Base-by-base conservation (phyloP, 1,140 invertebrate species). In the Bombus confusus region DNA sequence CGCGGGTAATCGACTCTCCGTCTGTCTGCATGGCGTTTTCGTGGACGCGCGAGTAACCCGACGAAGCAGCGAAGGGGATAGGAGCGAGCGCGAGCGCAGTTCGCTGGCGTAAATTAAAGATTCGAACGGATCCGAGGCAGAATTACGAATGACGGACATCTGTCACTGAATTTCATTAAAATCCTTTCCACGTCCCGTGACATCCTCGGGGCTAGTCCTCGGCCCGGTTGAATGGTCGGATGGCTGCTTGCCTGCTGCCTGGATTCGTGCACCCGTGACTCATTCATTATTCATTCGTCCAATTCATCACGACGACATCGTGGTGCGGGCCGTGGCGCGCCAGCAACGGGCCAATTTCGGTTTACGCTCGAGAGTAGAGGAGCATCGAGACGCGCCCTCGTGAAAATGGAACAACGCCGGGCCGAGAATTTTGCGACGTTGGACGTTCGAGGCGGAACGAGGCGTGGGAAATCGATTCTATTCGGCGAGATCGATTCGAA, bases 401-500 rank as follows among this genome's bases (percentile, higher is more conserved):
- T 18, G 72, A 74, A 47, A 52, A 57, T 52, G 74, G 28, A 59
- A n/a, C 28, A 8, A 31, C 39, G 3, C 10, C 37, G 59, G 59
- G 3, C 37, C 3, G 37, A 37, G 5, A 41, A 15, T 37, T 28
- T 39, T 64, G 31, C 62, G 15, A n/a, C 69, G 37, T 71, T 71
- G 12, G 71, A 39, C 13, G 39, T 39, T 83, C 88, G 68, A 76
- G 37, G 43, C 75, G 80, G 47, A 77, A 86, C 80, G 72, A 80
- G 85, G 57, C 87, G 81, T 81, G 87, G 73, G 88, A 90, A 87
- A 88, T 72, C 75, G 84, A 88, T 88, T 89, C 68, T 52, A 52
- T 52, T 52, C 47, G 47, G 47, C 47, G 47, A 52, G 47, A 52
- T 52, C 47, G 59, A 31, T 69, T 34, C 83, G 59, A 31, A 74